A percentile compares a stretch with the other conserved stretches of the same genome.
phyloP scores from a whole-genome alignment of 2,113 vertebrate species.

The Cryptomyrus ogoouensis region DNA sequence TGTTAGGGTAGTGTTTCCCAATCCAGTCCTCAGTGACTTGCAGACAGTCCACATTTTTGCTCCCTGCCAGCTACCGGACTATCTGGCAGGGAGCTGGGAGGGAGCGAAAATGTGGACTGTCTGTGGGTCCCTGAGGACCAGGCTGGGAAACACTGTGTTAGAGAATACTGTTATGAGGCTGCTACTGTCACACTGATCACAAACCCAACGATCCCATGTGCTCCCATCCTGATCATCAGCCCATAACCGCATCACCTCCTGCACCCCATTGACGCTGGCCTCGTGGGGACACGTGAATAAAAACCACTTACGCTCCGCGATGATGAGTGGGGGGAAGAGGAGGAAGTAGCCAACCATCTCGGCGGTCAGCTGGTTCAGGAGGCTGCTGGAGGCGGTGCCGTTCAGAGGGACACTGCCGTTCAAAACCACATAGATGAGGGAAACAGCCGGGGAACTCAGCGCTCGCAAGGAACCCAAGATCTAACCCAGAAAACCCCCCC shows the following conservation, averaged over 20 bases:
- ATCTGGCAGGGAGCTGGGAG: neutral
- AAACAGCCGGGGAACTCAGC: slow-evolving; percentile 74
- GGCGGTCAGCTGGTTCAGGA: slow-evolving; percentile 89
- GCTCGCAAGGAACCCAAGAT: slow-evolving; percentile 77
- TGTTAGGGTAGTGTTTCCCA: slow-evolving; percentile 24
- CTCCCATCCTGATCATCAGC: neutral
- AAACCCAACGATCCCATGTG: neutral
- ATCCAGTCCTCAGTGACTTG: neutral
- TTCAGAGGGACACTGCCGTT: slow-evolving; percentile 81
- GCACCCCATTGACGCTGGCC: neutral
- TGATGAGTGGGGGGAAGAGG: slow-evolving; percentile 86
- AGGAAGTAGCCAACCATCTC: slow-evolving; percentile 97
- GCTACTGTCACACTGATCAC: neutral
- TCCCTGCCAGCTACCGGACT: neutral
- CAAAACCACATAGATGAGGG: slow-evolving; percentile 81
- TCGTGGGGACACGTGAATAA: neutral
- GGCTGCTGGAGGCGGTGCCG: slow-evolving; percentile 82
- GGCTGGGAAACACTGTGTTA: slow-evolving; percentile 9
- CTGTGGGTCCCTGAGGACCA: neutral
- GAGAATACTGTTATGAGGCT: neutral
- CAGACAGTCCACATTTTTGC: neutral
- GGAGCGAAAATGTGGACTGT: neutral
- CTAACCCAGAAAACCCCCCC: slow-evolving; percentile 52
- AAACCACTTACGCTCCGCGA: slow-evolving; percentile 86
- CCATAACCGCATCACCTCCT: neutral